phyloP scores from a whole-genome alignment of 2,797 vertebrate species.

The Cossypha dichroa region DNA sequence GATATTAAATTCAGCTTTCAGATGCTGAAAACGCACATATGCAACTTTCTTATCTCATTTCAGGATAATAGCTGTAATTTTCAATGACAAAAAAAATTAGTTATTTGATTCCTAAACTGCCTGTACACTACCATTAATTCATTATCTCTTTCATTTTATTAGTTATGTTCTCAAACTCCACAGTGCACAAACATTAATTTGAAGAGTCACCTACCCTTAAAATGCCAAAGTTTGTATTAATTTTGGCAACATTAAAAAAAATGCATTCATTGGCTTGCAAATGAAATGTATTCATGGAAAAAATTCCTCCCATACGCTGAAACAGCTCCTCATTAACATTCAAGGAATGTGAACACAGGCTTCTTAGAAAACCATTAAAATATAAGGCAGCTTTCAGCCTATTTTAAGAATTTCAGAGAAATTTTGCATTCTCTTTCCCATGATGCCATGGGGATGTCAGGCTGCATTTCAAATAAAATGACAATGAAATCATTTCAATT shows the following conservation, averaged over 20 bases:
- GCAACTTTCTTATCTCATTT: slow-evolving; percentile 7
- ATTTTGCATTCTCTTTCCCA: slow-evolving; percentile 92
- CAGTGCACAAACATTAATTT: slow-evolving; percentile 33
- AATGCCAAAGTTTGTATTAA: slow-evolving; percentile 20
- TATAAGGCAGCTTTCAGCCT: slow-evolving; percentile 79
- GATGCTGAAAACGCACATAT: not conserved
- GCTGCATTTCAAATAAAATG: slow-evolving; percentile 79
- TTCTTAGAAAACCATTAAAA: slow-evolving; percentile 71
- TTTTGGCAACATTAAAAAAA: slow-evolving; percentile 1
- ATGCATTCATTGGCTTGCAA: slow-evolving; percentile 37
- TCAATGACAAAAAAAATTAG: slow-evolving; percentile 26
- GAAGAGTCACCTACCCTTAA: slow-evolving; percentile 50
- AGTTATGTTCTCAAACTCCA: not conserved
- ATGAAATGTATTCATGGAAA: slow-evolving; percentile 56
- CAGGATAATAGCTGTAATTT: slow-evolving; percentile 3
- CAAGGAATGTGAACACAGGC: slow-evolving; percentile 72
- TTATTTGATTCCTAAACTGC: slow-evolving; percentile 30
- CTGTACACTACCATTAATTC: slow-evolving; percentile 36
- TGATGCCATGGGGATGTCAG: slow-evolving; percentile 86
- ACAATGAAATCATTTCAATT: slow-evolving; percentile 84
- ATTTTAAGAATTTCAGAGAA: slow-evolving; percentile 82
- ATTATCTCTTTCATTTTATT: slow-evolving; percentile 53
- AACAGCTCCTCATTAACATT: slow-evolving; percentile 76
- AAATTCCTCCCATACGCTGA: slow-evolving; percentile 66
- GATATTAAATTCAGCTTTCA: slow-evolving; percentile 40